Evolutionary conservation across 2,797 vertebrate genomes (phyloP), one percentile per base, ranked within the genome.

Genomic region (Alouatta caraya): DNA sequence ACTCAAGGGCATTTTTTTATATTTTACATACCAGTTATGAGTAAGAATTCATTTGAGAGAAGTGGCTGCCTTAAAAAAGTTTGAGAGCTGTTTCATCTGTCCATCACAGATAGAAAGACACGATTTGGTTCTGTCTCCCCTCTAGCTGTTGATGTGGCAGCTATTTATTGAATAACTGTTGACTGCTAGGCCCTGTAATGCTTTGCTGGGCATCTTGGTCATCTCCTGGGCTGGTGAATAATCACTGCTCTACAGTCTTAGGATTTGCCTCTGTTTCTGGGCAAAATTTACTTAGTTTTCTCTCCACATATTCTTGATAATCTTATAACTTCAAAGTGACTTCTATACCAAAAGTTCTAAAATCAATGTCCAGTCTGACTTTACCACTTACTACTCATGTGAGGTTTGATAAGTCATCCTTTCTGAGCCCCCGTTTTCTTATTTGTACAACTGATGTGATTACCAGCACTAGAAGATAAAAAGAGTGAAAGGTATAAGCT

Each of bases 11-110:
- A 3, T 88, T 93, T 79, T 59, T 57, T n/a, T 79, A 30, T 22
- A 73, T 82, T 85, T 93, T 79, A 46, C 12, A 13, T 89, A 28
- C 57, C 26, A 84, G 1, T 86, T 95, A 87, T 81, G 11, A 88
- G 19, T 86, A 59, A 67, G 48, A 82, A 78, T 59, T 94, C 7
- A 28, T 91, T 96, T 78, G 42, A 92, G n/a, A 91, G 92, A 91
- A 78, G n/a, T 86, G n/a, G 10, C 79, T 81, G 79, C 24, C 57
- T 76, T 89, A 42, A 78, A 48, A 80, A 82, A 28, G 26, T 80
- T 93, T 92, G 44, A 22, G 48, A 94, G 37, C 11, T 83, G 50
- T 85, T 84, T 17, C 13, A 24, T 64, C 10, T 78, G 4, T 73
- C 2, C 13, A 26, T 30, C 17, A 17, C 44, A 82, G 39, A n/a